Percentiles rank a stretch among this genome's conserved stretches.
phyloP scores from a whole-genome alignment of 2,113 vertebrate genomes.

The Gymnogyps californianus region DNA sequence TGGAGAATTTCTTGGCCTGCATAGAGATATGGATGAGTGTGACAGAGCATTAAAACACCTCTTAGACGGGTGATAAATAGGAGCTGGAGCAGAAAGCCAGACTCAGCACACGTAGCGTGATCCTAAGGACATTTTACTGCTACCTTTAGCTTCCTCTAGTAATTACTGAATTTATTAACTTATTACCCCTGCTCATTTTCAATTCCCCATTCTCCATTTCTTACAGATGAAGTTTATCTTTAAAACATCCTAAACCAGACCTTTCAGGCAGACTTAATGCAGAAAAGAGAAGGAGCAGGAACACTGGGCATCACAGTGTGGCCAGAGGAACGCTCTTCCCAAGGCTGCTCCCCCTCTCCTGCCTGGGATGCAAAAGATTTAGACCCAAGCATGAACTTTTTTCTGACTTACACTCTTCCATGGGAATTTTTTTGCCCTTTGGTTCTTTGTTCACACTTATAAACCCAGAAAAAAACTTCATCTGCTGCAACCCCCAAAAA shows the following conservation, averaged over 20 bases:
- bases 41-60: not conserved
- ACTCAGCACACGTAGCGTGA: not conserved
- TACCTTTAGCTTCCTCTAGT: not conserved
- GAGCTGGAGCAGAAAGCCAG: not conserved
- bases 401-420: not conserved
- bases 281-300: not conserved
- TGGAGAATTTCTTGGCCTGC: not conserved
- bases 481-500: not conserved
- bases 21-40: not conserved
- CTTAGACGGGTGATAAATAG: not conserved
- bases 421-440: not conserved
- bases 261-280: not conserved
- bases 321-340: not conserved
- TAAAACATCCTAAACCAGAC: not conserved
- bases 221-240: not conserved
- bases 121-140: not conserved
- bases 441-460: not conserved
- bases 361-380: not conserved
- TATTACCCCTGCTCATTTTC: not conserved
- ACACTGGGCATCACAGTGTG: accelerated
- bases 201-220: not conserved
- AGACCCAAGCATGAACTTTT: not conserved
- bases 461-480: not conserved
- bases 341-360: not conserved
- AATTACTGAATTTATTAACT: not conserved